Evolutionary conservation across 2,888 invertebrate genomes (phyloP).

Genomic region (Drosophila prolongata): DNA sequence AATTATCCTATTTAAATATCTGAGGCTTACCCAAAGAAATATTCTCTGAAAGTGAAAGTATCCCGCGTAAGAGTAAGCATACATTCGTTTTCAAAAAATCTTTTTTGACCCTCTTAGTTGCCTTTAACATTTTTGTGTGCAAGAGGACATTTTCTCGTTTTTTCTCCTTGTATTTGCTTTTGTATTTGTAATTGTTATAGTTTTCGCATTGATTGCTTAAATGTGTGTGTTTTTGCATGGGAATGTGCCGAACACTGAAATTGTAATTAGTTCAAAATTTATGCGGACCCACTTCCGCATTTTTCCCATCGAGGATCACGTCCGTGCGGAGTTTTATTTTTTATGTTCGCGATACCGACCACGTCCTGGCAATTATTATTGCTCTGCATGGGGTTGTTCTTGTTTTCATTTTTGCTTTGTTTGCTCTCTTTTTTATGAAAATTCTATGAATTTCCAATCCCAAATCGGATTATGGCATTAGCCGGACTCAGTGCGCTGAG

Average conservation of each 20-base stretch:
- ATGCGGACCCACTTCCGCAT: slow-evolving; percentile 64
- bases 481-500: slow-evolving; percentile 23
- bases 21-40: neutral
- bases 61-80: neutral
- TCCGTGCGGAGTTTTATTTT: slow-evolving; percentile 41
- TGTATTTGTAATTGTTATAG: slow-evolving; percentile 74
- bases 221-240: slow-evolving; percentile 16
- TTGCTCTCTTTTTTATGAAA: slow-evolving; percentile 42
- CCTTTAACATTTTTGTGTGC: neutral
- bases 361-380: slow-evolving; percentile 60
- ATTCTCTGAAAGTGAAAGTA: neutral
- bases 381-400: slow-evolving; percentile 21
- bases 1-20: too few relatives aligned
- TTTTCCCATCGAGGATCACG: slow-evolving; percentile 59
- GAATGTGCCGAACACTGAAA: slow-evolving; percentile 66
- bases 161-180: slow-evolving; percentile 41
- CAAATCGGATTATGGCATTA: slow-evolving; percentile 72
- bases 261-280: slow-evolving; percentile 78
- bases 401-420: slow-evolving; percentile 12
- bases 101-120: slow-evolving; percentile 1
- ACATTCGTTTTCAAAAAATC: neutral
- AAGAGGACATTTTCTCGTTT: neutral
- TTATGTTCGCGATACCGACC: slow-evolving; percentile 26
- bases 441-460: slow-evolving; percentile 68
- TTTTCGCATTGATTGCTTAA: slow-evolving; percentile 63